Evolutionary conservation across 2,113 vertebrate species (phyloP).

Genomic region (Scalopus aquaticus): DNA sequence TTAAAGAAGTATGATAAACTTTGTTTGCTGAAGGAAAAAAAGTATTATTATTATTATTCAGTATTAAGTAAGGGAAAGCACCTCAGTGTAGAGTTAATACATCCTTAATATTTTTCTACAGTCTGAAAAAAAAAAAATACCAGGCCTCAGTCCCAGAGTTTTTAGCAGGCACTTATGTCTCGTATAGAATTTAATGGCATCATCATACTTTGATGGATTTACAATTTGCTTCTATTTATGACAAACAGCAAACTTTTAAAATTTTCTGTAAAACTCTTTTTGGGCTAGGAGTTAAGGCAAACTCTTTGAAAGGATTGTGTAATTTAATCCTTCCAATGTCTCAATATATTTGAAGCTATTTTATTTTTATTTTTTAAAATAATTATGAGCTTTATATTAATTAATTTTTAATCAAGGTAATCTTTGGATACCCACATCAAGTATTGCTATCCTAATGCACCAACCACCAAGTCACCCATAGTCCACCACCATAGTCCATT

Average conservation of each 20-base stretch:
- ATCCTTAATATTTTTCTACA: background rate
- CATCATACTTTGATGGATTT: background rate
- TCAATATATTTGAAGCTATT: background rate
- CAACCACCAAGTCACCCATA: too few relatives aligned
- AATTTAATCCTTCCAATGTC: background rate
- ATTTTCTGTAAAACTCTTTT: background rate
- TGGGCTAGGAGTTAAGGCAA: background rate
- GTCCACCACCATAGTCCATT: too few relatives aligned
- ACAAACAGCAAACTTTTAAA: background rate
- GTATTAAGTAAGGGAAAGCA: background rate
- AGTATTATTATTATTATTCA: background rate
- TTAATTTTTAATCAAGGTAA: too few relatives aligned
- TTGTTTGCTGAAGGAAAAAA: conserved; percentile 3
- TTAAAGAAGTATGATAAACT: background rate
- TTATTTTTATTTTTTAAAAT: background rate
- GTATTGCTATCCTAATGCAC: too few relatives aligned
- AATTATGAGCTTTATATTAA: too few relatives aligned
- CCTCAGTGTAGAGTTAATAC: background rate
- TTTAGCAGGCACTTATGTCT: background rate
- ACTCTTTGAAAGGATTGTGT: background rate
- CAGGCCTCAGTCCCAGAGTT: background rate
- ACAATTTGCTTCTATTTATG: background rate
- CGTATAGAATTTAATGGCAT: background rate
- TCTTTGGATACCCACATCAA: too few relatives aligned
- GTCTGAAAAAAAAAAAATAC: background rate